Evolutionary conservation across 2,113 vertebrate genomes (phyloP).

Genomic region (Sinocyclocheilus maitianheensis): DNA sequence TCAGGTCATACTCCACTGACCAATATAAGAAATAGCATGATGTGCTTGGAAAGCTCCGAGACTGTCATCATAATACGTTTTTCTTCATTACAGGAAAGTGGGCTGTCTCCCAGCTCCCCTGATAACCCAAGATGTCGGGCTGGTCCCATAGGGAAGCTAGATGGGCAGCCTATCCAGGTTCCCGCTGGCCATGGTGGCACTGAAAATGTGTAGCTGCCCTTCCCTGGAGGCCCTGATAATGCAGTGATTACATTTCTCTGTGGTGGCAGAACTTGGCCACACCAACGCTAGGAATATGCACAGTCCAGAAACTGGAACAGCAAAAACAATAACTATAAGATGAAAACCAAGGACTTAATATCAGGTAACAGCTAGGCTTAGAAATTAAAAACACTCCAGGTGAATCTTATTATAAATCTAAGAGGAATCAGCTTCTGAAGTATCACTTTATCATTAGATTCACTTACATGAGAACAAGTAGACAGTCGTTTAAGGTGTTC

Average conservation of each 20-base stretch:
- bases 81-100: conserved; percentile 49
- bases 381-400: not conserved
- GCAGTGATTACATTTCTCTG: conserved; percentile 68
- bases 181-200: conserved; percentile 59
- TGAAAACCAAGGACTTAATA: conserved; percentile 19
- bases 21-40: not conserved
- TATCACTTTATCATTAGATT: not conserved
- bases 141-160: too few relatives aligned
- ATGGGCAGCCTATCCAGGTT: too few relatives aligned
- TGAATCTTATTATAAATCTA: conserved; percentile 4
- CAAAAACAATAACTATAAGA: not conserved
- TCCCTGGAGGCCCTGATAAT: conserved; percentile 39
- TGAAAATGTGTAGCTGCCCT: conserved; percentile 62
- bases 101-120: conserved; percentile 46
- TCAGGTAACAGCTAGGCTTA: not conserved
- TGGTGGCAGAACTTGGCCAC: conserved; percentile 33
- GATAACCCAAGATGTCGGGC: too few relatives aligned
- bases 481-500: not conserved
- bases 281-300: not conserved
- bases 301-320: conserved; percentile 23
- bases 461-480: not conserved
- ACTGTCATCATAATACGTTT: conserved; percentile 11
- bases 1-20: not conserved
- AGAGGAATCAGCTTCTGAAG: not conserved
- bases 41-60: conserved; percentile 36